phyloP scores from a whole-genome alignment of 1,140 invertebrate species.

The Lepidotrigona ventralis region DNA sequence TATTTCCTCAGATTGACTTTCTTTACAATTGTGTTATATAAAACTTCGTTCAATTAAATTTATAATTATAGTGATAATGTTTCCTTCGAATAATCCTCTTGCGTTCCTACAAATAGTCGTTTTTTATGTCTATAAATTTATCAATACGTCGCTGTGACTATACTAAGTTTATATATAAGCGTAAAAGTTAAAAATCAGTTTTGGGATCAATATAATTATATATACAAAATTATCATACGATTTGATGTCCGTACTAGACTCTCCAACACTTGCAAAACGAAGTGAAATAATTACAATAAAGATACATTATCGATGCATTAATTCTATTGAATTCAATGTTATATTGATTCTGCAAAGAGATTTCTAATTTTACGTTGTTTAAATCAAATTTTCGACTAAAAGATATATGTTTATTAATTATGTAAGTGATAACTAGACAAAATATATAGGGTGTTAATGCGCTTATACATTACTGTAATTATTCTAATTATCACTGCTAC shows the following conservation, averaged over 20 bases:
- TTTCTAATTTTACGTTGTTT: slow-evolving; percentile 50
- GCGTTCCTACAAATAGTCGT: slow-evolving; percentile 36
- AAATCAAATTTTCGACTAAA: slow-evolving; percentile 47
- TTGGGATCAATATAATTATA: slow-evolving; percentile 69
- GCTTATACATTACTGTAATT: slow-evolving; percentile 21
- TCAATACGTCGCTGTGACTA: slow-evolving; percentile 68
- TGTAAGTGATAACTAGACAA: slow-evolving; percentile 49
- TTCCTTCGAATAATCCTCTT: slow-evolving; percentile 34
- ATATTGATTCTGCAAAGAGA: slow-evolving; percentile 41
- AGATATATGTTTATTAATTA: slow-evolving; percentile 49
- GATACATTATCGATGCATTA: background rate
- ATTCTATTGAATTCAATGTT: slow-evolving; percentile 13
- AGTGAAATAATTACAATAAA: background rate
- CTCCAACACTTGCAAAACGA: background rate
- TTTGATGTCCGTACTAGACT: slow-evolving; percentile 5
- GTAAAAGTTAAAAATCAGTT: slow-evolving; percentile 66
- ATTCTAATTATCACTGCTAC: slow-evolving; percentile 11
- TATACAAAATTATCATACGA: slow-evolving; percentile 26
- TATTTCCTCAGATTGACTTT: slow-evolving; percentile 6
- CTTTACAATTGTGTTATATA: slow-evolving; percentile 13
- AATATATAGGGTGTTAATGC: slow-evolving; percentile 60
- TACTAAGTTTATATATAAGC: slow-evolving; percentile 69
- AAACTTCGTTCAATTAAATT: slow-evolving; percentile 25
- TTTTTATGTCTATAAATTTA: slow-evolving; percentile 36
- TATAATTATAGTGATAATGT: slow-evolving; percentile 13